A percentile compares a stretch with the other conserved stretches of the same genome.
Conservation (phyloP, 2,797 vertebrate species). For the Acrossocheilus wenchowensis region DNA sequence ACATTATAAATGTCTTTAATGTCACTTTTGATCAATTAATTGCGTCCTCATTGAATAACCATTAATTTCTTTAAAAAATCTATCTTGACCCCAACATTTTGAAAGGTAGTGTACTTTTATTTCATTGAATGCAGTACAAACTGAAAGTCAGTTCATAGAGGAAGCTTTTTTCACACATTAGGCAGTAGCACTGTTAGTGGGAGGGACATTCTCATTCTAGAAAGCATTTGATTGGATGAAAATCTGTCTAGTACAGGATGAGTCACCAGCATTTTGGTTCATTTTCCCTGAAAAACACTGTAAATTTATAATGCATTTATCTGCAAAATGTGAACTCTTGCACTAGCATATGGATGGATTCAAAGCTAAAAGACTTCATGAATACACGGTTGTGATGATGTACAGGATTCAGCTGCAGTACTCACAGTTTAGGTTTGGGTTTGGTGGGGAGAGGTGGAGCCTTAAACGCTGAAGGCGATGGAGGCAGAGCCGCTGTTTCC, state of each 20-base stretch:
- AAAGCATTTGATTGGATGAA: background rate
- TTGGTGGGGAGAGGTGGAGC: conserved; percentile 90
- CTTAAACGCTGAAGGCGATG: conserved; percentile 77
- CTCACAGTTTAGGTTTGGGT: conserved; percentile 98
- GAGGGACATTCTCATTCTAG: background rate
- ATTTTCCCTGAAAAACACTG: background rate
- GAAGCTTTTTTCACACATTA: background rate
- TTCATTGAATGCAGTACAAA: background rate
- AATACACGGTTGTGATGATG: background rate
- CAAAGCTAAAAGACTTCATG: background rate
- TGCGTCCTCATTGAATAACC: background rate
- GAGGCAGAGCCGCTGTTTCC: conserved; percentile 32
- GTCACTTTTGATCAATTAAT: background rate
- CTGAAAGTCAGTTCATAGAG: background rate
- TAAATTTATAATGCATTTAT: background rate
- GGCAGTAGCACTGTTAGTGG: background rate
- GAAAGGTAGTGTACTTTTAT: background rate
- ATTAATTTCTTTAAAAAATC: background rate
- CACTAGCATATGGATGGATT: background rate
- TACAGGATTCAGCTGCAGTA: conserved; percentile 65
- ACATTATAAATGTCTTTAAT: background rate
- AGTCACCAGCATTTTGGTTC: background rate
- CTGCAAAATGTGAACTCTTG: background rate
- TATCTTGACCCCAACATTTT: background rate
- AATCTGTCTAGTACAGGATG: background rate